Evolutionary conservation across 2,888 invertebrate species (phyloP).

Genomic region (Octonoba sinensis): DNA sequence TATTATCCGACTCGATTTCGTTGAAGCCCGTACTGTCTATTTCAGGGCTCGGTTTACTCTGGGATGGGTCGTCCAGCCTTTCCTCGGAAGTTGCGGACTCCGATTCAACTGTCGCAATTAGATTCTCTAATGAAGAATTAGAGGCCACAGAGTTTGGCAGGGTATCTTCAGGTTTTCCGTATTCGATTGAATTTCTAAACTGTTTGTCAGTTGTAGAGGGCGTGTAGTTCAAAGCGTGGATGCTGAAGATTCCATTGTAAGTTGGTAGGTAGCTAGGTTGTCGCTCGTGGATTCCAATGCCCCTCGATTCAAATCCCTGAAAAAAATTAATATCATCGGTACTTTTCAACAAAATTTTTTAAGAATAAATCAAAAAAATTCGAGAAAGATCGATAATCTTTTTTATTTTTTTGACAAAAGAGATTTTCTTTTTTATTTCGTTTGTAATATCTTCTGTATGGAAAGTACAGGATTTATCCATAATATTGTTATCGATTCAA

Average conservation of each 20-base stretch:
- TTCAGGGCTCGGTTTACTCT: neutral
- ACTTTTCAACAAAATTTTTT: too few relatives aligned
- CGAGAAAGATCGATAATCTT: too few relatives aligned
- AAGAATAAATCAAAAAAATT: too few relatives aligned
- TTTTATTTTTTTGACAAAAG: too few relatives aligned
- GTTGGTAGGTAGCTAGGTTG: conserved; percentile 42
- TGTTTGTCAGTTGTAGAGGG: conserved; percentile 20
- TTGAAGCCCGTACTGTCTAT: conserved; percentile 14
- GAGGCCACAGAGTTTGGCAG: neutral
- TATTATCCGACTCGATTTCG: conserved; percentile 20
- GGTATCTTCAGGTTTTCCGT: neutral
- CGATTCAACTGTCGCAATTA: neutral
- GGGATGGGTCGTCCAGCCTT: neutral
- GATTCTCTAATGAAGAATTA: conserved; percentile 10
- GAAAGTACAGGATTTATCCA: too few relatives aligned
- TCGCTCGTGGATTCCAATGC: conserved; percentile 32
- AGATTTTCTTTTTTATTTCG: too few relatives aligned
- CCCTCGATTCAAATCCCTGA: conserved; percentile 34
- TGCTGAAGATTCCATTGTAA: conserved; percentile 56
- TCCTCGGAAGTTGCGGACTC: neutral
- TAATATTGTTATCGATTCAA: too few relatives aligned
- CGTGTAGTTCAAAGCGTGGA: conserved; percentile 53
- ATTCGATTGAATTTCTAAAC: too few relatives aligned
- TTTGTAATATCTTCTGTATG: too few relatives aligned
- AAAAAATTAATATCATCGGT: neutral